These are phyloP conservation scores for Eutolmus rufibarbis DNA, from an alignment of 2,888 invertebrate genomes.

Conservation along the genomic window DNA sequence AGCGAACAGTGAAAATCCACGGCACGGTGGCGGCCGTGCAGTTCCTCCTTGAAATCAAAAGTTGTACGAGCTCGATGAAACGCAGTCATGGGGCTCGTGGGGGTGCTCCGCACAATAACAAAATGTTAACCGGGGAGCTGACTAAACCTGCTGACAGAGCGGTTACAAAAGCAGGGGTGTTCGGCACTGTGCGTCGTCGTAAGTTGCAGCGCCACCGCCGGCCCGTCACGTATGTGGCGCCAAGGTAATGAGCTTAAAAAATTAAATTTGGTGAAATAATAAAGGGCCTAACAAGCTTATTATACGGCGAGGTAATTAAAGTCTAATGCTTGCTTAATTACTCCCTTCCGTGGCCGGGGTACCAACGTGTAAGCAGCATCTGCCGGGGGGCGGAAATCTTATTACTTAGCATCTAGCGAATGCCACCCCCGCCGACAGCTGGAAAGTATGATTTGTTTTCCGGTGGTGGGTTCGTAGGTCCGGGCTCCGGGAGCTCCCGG, in stretches of 20 bases:
- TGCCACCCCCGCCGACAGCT: not conserved
- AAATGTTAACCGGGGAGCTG: not conserved
- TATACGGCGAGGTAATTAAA: constrained; percentile 45
- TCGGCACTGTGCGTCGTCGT: not conserved
- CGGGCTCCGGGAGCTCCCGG: too few species aligned
- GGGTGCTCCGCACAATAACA: not conserved
- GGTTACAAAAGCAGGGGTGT: not conserved
- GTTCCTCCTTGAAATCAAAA: not conserved
- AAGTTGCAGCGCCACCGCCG: not conserved
- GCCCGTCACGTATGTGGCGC: not conserved
- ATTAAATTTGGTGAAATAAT: constrained; percentile 37
- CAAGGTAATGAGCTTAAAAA: constrained; percentile 34
- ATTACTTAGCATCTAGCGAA: constrained; percentile 27
- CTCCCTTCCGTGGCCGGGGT: constrained; percentile 34
- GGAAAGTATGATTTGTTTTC: constrained; percentile 17
- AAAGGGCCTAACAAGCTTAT: constrained; percentile 44
- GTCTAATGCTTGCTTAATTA: constrained; percentile 47
- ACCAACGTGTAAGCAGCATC: constrained; percentile 15
- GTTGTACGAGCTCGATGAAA: not conserved
- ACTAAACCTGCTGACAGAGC: not conserved
- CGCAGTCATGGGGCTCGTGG: not conserved
- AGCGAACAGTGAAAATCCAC: not conserved
- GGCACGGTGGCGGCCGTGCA: not conserved
- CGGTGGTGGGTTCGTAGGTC: not conserved
- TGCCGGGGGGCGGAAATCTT: constrained; percentile 24